A percentile compares a stretch with the other conserved stretches of the same genome.
phyloP scores from a whole-genome alignment of 2,797 vertebrate genomes.

The Pipistrellus pygmaeus region DNA sequence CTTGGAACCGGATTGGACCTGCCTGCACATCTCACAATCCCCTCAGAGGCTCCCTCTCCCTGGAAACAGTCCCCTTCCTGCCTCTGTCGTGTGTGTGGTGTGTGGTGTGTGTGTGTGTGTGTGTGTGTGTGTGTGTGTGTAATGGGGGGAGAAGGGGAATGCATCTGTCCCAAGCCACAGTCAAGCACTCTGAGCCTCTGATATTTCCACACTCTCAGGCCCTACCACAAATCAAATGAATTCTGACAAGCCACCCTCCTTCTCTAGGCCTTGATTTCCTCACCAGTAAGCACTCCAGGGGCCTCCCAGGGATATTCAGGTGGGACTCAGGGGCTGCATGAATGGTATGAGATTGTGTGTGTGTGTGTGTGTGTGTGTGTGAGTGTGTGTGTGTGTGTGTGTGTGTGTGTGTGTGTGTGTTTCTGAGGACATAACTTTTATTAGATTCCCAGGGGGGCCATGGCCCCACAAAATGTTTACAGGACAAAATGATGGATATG shows the following conservation, averaged over 20 bases:
- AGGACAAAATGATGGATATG: background rate
- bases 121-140: background rate
- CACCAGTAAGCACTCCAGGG: slow-evolving; percentile 26
- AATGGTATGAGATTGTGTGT: background rate
- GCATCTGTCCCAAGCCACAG: background rate
- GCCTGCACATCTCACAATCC: background rate
- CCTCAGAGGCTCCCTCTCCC: slow-evolving; percentile 21
- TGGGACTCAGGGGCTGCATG: background rate
- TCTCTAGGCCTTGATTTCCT: slow-evolving; percentile 16
- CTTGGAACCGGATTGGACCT: slow-evolving; percentile 66
- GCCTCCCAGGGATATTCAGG: background rate
- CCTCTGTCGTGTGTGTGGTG: background rate
- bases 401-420: background rate
- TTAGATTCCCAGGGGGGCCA: background rate
- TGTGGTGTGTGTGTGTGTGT: background rate
- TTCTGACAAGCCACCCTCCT: background rate
- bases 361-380: no score
- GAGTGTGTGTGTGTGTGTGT: no score
- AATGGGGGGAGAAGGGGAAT: background rate
- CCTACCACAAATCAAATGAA: background rate
- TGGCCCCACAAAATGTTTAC: background rate
- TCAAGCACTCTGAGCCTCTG: background rate
- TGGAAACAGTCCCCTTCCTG: slow-evolving; percentile 46
- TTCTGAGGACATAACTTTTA: background rate
- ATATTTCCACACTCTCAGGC: background rate